These are phyloP conservation scores for Trichopria drosophilae DNA, from an alignment of 2,888 invertebrate genomes.

Conservation along the genomic window DNA sequence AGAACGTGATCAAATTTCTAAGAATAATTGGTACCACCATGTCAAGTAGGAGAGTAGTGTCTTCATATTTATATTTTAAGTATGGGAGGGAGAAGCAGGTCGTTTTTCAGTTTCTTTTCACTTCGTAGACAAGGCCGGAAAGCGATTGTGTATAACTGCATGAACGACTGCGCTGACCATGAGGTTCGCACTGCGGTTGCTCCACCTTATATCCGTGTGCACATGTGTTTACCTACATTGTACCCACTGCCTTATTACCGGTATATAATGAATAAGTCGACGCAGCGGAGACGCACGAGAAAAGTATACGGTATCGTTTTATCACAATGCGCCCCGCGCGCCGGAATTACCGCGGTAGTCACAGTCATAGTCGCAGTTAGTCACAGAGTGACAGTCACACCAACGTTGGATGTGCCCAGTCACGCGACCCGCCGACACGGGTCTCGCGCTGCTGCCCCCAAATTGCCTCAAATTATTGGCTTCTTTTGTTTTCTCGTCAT, in stretches of 20 bases:
- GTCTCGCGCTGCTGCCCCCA: conserved; percentile 57
- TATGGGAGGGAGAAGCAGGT: too few relatives aligned
- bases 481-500: conserved; percentile 58
- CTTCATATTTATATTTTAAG: too few relatives aligned
- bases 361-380: conserved; percentile 40
- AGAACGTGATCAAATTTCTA: too few relatives aligned
- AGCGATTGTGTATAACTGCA: conserved; percentile 32
- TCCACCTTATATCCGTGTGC: conserved; percentile 21
- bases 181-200: conserved; percentile 34
- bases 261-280: conserved; percentile 40
- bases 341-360: conserved; percentile 35
- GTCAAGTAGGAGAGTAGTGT: too few relatives aligned
- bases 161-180: conserved; percentile 31
- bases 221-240: conserved; percentile 34
- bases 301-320: conserved; percentile 42
- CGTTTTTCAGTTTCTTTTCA: too few relatives aligned
- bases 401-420: conserved; percentile 37
- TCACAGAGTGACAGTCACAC: conserved; percentile 43
- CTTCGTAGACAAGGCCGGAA: too few relatives aligned
- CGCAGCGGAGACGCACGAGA: conserved; percentile 31
- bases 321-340: conserved; percentile 39
- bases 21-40: too few relatives aligned
- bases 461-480: conserved; percentile 58
- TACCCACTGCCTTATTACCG: conserved; percentile 39
- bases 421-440: conserved; percentile 40